These are phyloP conservation scores for Lasioglossum zephyrum DNA, from an alignment of 2,888 invertebrate genomes.

Conservation along the genomic window DNA sequence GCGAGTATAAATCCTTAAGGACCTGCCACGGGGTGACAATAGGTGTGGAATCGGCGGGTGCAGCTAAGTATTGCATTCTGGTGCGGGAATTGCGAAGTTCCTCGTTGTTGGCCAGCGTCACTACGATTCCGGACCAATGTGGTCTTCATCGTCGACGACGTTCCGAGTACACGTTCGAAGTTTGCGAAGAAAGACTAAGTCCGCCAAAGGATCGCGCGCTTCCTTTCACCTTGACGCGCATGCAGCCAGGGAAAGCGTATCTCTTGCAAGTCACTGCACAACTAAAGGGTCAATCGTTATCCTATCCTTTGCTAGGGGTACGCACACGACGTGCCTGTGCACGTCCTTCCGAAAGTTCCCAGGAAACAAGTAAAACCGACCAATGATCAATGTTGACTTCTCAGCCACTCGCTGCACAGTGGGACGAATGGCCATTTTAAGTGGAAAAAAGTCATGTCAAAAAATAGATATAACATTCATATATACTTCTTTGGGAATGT, in stretches of 20 bases:
- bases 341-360: constrained; percentile 46
- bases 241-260: constrained; percentile 78
- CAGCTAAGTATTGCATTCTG: constrained; percentile 79
- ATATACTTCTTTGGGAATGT: too few species aligned
- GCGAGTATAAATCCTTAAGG: constrained; percentile 75
- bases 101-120: constrained; percentile 68
- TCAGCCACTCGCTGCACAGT: neutral
- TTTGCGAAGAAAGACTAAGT: constrained; percentile 77
- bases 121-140: constrained; percentile 78
- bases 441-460: too few species aligned
- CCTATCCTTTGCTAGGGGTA: constrained; percentile 78
- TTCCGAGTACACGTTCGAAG: constrained; percentile 77
- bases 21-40: constrained; percentile 79
- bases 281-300: constrained; percentile 76
- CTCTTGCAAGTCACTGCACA: constrained; percentile 79
- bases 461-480: too few species aligned
- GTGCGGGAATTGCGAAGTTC: constrained; percentile 76
- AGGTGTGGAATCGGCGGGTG: constrained; percentile 78
- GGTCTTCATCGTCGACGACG: constrained; percentile 77
- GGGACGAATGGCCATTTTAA: too few species aligned
- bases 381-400: constrained; percentile 23
- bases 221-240: constrained; percentile 75
- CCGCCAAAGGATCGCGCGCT: constrained; percentile 74
- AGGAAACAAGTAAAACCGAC: constrained; percentile 33
- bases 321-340: constrained; percentile 77